Percentiles rank a stretch among this genome's conserved stretches.
Conservation (phyloP, 2,797 vertebrate genomes). For the Pteropus rufus region DNA sequence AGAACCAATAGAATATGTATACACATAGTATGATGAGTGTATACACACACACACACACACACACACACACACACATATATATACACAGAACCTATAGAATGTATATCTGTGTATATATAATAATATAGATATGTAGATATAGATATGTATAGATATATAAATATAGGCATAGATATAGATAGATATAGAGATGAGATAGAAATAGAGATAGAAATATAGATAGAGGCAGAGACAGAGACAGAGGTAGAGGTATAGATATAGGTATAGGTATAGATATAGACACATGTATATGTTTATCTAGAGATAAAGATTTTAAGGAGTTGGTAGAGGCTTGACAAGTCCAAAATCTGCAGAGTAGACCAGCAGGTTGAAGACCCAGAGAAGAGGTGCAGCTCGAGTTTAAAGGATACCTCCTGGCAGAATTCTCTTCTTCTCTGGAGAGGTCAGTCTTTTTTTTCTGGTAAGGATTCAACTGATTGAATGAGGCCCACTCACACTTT, state of each 20-base stretch:
- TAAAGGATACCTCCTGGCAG: not conserved
- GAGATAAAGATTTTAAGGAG: not conserved
- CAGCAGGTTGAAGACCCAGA: not conserved
- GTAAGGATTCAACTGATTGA: not conserved
- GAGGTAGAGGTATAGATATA: not conserved
- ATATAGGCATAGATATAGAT: no score
- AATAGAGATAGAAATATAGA: not conserved
- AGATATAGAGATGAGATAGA: no score
- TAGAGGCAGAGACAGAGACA: not conserved
- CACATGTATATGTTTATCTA: no score
- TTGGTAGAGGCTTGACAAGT: not conserved
- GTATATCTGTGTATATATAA: not conserved
- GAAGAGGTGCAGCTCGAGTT: not conserved
- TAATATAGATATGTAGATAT: not conserved
- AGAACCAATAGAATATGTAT: not conserved
- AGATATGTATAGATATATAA: not conserved
- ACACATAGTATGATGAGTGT: not conserved
- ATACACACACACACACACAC: not conserved
- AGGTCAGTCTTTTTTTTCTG: not conserved
- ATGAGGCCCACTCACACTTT: not conserved
- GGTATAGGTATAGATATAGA: no score
- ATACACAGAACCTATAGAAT: not conserved
- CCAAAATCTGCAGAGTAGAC: not conserved
- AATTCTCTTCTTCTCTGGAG: not conserved
- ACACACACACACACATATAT: no score